Evolutionary conservation across 2,888 invertebrate genomes (phyloP).

Genomic region (Strigamia transsilvanica): DNA sequence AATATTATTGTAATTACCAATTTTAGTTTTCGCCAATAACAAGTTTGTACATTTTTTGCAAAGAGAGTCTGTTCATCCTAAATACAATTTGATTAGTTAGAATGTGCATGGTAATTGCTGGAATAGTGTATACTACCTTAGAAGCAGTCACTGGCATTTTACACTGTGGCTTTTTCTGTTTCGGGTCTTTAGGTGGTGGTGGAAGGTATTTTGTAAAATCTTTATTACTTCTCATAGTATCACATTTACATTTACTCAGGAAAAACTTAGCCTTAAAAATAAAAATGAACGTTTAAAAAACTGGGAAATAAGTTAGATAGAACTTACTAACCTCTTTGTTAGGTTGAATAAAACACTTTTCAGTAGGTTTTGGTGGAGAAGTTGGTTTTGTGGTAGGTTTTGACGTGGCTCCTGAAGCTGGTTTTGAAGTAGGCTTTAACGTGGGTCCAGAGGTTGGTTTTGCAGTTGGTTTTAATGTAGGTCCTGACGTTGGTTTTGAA

Average conservation of each 20-base stretch:
- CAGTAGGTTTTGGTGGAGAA: neutral
- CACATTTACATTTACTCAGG: neutral
- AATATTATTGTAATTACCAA: neutral
- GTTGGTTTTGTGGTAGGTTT: neutral
- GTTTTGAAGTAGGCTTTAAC: neutral
- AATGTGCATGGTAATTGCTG: neutral
- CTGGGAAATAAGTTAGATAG: neutral
- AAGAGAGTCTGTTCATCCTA: neutral
- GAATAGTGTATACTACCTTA: neutral
- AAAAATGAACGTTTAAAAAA: neutral
- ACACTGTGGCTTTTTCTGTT: neutral
- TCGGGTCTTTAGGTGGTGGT: neutral
- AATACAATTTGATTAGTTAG: neutral
- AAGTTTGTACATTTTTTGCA: neutral
- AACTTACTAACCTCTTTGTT: neutral
- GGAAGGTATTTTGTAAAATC: neutral
- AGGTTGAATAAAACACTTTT: neutral
- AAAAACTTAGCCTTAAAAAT: neutral
- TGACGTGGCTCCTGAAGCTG: neutral
- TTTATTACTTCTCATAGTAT: neutral
- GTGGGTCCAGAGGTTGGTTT: neutral
- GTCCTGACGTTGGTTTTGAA: neutral
- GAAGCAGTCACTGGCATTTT: neutral
- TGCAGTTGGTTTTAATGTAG: neutral
- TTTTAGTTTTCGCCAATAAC: constrained; percentile 7